A percentile compares a stretch with the other conserved stretches of the same genome.
phyloP scores from a whole-genome alignment of 1,140 invertebrate species.

The Colletes gigas region DNA sequence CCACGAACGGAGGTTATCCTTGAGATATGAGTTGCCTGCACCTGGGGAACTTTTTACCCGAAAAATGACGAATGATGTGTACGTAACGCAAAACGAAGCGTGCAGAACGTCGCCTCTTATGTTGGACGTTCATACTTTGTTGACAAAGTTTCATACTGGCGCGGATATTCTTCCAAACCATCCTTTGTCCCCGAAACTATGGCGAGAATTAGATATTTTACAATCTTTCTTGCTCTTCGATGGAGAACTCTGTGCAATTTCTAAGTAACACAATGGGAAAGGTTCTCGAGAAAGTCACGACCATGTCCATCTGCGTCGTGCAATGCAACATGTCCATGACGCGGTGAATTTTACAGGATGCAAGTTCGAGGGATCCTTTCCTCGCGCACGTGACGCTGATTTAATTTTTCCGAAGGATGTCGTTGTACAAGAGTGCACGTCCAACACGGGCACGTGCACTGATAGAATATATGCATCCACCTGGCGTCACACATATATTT shows the following conservation, averaged over 20 bases:
- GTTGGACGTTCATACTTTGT: no score
- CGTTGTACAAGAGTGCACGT: background rate
- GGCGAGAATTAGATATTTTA: no score
- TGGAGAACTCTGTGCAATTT: background rate
- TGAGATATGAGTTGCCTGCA: no score
- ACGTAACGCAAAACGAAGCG: no score
- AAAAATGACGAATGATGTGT: no score
- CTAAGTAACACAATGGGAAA: background rate
- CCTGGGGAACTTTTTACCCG: no score
- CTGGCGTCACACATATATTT: background rate
- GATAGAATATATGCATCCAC: background rate
- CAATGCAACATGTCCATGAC: background rate
- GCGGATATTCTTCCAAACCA: no score
- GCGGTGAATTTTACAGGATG: slow-evolving; percentile 8
- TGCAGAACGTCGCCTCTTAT: no score
- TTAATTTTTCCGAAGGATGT: slow-evolving; percentile 6
- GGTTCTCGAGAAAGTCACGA: background rate
- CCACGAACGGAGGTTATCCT: no score
- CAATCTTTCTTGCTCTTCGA: background rate
- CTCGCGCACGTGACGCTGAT: background rate
- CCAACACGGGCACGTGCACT: background rate
- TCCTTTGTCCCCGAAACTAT: no score
- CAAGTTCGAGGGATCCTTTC: background rate
- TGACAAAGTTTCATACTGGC: no score
- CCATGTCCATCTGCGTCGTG: background rate